Base-by-base conservation (phyloP, 1,140 invertebrate species). In the Pseudomyrmex gracilis region DNA sequence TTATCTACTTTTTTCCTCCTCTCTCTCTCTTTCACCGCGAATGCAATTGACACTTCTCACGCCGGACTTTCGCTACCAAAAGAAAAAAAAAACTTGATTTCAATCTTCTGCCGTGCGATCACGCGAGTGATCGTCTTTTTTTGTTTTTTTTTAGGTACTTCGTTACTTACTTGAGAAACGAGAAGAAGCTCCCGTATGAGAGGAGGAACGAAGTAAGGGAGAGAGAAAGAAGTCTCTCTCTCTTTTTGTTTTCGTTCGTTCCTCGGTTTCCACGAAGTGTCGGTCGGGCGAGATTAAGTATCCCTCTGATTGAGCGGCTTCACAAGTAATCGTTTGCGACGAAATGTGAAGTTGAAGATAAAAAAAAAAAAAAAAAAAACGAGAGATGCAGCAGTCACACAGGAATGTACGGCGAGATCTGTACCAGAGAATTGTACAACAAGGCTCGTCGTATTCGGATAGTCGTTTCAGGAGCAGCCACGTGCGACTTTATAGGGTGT, bases 401-500 rank as follows among this genome's bases (percentile, higher is more conserved):
- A 71, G 43, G 17, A 67, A 80, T 47, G 5, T 60, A 67, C 76
- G 74, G 68, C 58, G 83, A n/a, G 34, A 34, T 5, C 34, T 57
- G 51, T 80, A 22, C 73, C 17, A 73, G 73, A 82, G 66, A 84
- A 82, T 82, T 58, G 74, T 53, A 49, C 87, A 78, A 80, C 24
- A 22, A 78, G 58, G 57, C 84, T 70, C 85, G 80, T 84, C 76
- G 84, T 88, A 71, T 87, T 87, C 83, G 85, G 87, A 87, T 91
- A 84, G 55, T 83, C 66, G 86, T 86, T 87, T 85, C 83, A 87
- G 85, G 70, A 66, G 86, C 84, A 88, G 78, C 77, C 83, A 77
- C 85, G 45, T 85, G 87, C 86, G 84, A 85, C 86, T 92, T 91
- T 91, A 93, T 92, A 92, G 88, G 90, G 89, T 90, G 87, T 89